Base-by-base conservation (phyloP, 2,888 invertebrate genomes). In the Alitta virens region DNA sequence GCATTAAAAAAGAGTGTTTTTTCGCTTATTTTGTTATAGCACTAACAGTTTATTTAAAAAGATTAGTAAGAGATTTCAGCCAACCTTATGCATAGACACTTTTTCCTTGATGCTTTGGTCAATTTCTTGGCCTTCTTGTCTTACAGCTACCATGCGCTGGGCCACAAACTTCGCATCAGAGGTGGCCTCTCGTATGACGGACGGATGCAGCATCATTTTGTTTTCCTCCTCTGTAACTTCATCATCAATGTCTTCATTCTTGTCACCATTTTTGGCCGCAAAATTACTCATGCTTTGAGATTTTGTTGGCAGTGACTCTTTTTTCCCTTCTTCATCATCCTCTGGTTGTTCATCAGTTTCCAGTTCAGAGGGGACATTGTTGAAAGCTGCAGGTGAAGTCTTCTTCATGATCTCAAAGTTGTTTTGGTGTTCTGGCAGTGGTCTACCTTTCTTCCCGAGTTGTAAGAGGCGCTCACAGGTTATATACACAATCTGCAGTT, bases 381-480 rank as follows among this genome's bases (percentile, higher is more conserved):
- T 38, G 26, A 60, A 60, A 9, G 59, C 59, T 1, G 18, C 24
- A 2, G 46, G 60, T 14, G 25, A 16, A 23, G 54, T 50, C 3
- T 53, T 33, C 27, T 23, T 9, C 27, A 50, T 33, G 7, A 56
- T 2, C 26, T 55, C 40, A 23, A 56, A 49, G 21, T 43, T 63
- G 58, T 51, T 27, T n/a, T 25, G 24, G 25, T 54, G 56, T 60
- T 2, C 33, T 42, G 33, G 27, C 7, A 46, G 52, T 23, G 50
- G 46, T 38, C 42, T 52, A n/a, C 43, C 50, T 40, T 51, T 49
- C 25, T 59, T 25, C 1, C 63, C 68, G 27, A 69, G 49, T 23
- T 66, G 59, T 21, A 91, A 85, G 27, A 92, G 86, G 46, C 91
- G 85, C 78, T 91, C 91, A 75, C 91, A 91, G 60, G 91, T 85